These are phyloP conservation scores for Helicolenus hilgendorfi DNA, from an alignment of 2,797 vertebrate species.

Conservation along the genomic window DNA sequence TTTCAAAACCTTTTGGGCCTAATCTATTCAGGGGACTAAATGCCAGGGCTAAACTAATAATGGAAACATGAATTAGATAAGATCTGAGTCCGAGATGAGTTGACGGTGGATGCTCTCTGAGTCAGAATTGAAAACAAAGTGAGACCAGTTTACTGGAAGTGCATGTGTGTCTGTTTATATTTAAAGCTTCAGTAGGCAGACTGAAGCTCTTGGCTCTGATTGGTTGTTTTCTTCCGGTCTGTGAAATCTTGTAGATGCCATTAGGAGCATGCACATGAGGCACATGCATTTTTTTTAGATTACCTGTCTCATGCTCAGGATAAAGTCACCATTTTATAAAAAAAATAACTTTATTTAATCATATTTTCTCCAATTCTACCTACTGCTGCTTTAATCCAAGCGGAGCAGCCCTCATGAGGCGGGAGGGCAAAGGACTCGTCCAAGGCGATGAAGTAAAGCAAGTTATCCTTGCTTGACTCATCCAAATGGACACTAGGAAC, in stretches of 20 bases:
- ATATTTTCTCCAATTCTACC: too few relatives aligned
- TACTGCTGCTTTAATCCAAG: neutral
- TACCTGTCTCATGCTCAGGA: too few relatives aligned
- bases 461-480: neutral
- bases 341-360: too few relatives aligned
- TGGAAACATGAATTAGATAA: constrained; percentile 8
- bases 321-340: too few relatives aligned
- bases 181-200: too few relatives aligned
- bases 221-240: too few relatives aligned
- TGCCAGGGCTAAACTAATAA: constrained; percentile 8
- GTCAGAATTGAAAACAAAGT: constrained; percentile 21
- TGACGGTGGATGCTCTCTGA: neutral
- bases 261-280: too few relatives aligned
- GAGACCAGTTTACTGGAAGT: constrained; percentile 8
- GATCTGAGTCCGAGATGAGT: neutral
- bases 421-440: constrained; percentile 8
- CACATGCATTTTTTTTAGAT: too few relatives aligned
- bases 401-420: neutral
- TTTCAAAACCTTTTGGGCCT: neutral
- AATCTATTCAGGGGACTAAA: constrained; percentile 29
- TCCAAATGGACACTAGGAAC: neutral
- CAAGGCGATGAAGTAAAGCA: constrained; percentile 2
- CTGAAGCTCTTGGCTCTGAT: too few relatives aligned
- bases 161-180: neutral
- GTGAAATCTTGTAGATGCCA: too few relatives aligned